Evolutionary conservation across 2,797 vertebrate genomes (phyloP).

Genomic region (Ptychobarbus kaznakovi): DNA sequence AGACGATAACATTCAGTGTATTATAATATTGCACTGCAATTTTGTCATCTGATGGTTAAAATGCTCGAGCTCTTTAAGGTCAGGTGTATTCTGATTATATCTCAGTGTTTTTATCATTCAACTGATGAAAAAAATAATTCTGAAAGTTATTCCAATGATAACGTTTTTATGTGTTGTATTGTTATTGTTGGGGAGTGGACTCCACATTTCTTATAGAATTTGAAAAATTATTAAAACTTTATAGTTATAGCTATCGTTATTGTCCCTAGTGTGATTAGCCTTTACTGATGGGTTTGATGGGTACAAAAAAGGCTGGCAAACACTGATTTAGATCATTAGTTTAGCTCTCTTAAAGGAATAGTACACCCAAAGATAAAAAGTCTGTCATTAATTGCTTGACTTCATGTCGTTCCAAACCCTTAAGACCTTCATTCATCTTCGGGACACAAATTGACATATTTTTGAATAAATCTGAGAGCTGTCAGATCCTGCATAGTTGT

Average conservation of each 20-base stretch:
- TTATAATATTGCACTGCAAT: neutral
- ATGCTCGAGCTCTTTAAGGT: neutral
- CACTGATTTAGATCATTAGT: neutral
- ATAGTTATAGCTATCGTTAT: neutral
- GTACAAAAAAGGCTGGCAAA: neutral
- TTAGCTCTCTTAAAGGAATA: neutral
- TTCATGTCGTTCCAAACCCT: too few species aligned
- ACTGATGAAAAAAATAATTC: neutral
- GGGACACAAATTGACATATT: too few species aligned
- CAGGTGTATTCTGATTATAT: neutral
- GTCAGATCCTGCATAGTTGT: too few species aligned
- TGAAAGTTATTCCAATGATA: neutral
- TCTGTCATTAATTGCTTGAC: too few species aligned
- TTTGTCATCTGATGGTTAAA: neutral
- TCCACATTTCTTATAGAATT: neutral
- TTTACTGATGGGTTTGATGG: neutral
- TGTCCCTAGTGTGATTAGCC: neutral
- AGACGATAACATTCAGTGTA: neutral
- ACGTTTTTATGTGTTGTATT: neutral
- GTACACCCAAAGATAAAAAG: too few species aligned
- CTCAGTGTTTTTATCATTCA: neutral
- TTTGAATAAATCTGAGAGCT: too few species aligned
- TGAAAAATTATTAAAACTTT: neutral
- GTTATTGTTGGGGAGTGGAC: neutral
- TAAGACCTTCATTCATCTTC: too few species aligned